Percentiles rank a stretch among this genome's conserved stretches.
Conservation (phyloP, 2,113 vertebrate genomes). For the Sclerurus mexicanus region DNA sequence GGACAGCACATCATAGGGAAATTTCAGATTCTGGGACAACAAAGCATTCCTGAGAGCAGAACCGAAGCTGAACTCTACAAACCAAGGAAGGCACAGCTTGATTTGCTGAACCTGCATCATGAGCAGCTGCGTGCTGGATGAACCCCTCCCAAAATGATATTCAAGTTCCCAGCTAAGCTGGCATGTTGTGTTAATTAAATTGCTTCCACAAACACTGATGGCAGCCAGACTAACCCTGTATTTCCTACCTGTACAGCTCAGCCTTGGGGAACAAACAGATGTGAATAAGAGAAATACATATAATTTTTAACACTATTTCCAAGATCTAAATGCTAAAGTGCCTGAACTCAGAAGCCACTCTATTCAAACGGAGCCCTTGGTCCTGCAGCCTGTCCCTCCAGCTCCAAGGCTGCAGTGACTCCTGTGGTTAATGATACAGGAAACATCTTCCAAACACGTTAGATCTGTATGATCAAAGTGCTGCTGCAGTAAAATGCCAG, state of each 20-base stretch:
- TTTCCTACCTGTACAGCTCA: neutral
- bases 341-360: neutral
- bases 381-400: neutral
- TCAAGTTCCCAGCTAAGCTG: neutral
- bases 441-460: neutral
- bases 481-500: neutral
- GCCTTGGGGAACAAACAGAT: neutral
- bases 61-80: neutral
- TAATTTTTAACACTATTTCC: neutral
- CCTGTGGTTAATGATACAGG: neutral
- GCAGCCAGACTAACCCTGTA: neutral
- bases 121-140: neutral
- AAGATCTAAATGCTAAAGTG: neutral
- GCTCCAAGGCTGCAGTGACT: neutral
- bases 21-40: neutral
- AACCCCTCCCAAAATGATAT: neutral
- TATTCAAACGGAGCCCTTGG: neutral
- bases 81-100: neutral
- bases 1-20: neutral
- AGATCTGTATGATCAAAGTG: neutral
- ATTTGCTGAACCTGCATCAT: neutral
- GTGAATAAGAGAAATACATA: neutral
- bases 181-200: neutral
- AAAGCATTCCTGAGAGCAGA: neutral
- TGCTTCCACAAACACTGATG: neutral